Evolutionary conservation across 2,888 invertebrate genomes (phyloP), one percentile per base, ranked within the genome.

Genomic region (Caenorhabditis sp.): DNA sequence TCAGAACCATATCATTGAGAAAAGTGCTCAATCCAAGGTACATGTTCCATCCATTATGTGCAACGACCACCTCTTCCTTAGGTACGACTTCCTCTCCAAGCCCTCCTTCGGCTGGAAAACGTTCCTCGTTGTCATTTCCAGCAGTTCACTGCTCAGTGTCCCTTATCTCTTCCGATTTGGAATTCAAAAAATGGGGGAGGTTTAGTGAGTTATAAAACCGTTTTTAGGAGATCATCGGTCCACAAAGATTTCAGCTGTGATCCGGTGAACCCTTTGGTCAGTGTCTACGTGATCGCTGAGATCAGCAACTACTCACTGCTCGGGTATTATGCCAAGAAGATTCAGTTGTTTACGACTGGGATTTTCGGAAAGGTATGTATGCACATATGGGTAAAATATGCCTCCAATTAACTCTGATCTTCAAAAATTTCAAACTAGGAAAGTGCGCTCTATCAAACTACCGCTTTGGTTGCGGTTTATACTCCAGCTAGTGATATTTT

Each of bases 91-190:
- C 24, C 44, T 68, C 15, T 44, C 26, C n/a, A n/a, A 40, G 1
- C n/a, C 56, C 0, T 44, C 28, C 28, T 56, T 44, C 15, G 67
- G 67, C 0, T 24, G 22, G 26, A 22, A 44, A 2, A 6, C 20
- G 2, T 47, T 47, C 5, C 0, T 47, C 6, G 13, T 47, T 0
- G 26, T 44, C 0, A 11, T 68, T 18, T 2, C 56, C 1, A 18
- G 55, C 18, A 68, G 67, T 18, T 20, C 67, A 11, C 18, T 68
- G n/a, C 56, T 68, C 20, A 44, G 53, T 3, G 40, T 68, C 15
- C 44, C 28, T 15, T 68, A 56, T 32, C 8, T 56, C 8, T 68
- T 56, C 24, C 67, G 67, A 3, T 68, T 55, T 13, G 55, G 47
- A 3, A 68, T 68, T 20, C 18, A 15, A 4, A 15, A 24, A 2